Conservation (phyloP, 2,888 invertebrate genomes). For the Orchesellides sinensis region DNA sequence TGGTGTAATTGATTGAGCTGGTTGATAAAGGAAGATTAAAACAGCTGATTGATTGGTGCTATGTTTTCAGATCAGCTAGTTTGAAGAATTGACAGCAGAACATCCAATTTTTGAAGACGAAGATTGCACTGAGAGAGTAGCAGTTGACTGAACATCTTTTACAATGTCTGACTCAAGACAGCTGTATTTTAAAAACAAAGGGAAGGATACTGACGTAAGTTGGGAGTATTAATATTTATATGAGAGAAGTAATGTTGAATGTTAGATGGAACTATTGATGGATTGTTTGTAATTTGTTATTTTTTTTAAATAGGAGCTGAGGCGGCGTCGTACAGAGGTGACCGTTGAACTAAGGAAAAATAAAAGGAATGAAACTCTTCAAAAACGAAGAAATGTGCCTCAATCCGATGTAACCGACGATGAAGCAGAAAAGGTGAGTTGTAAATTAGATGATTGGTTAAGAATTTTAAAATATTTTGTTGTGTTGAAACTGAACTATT, state of each 20-base stretch:
- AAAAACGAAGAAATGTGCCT: constrained; percentile 97
- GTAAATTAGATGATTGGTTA: too few relatives aligned
- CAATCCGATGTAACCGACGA: constrained; percentile 83
- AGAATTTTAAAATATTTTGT: neutral
- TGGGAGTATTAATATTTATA: neutral
- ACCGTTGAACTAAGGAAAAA: constrained; percentile 98
- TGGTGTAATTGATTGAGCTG: too few relatives aligned
- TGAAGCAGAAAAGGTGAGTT: constrained; percentile 67
- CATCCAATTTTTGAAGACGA: neutral
- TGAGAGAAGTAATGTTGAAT: neutral
- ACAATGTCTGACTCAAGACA: constrained; percentile 82
- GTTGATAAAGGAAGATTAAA: too few relatives aligned
- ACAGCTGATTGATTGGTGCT: neutral
- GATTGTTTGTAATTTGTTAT: constrained; percentile 26
- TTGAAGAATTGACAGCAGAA: neutral
- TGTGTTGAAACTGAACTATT: neutral
- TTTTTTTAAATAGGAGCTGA: constrained; percentile 88
- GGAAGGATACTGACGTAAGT: constrained; percentile 99
- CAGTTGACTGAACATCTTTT: neutral
- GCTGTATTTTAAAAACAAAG: constrained; percentile 98
- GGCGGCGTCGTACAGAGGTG: constrained; percentile 96
- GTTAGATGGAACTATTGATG: neutral
- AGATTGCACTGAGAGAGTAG: neutral
- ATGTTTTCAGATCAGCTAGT: neutral
- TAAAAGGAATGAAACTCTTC: constrained; percentile 97